A percentile compares a stretch with the other conserved stretches of the same genome.
Conservation (phyloP, 2,797 vertebrate species). For the Myripristis murdjan region DNA sequence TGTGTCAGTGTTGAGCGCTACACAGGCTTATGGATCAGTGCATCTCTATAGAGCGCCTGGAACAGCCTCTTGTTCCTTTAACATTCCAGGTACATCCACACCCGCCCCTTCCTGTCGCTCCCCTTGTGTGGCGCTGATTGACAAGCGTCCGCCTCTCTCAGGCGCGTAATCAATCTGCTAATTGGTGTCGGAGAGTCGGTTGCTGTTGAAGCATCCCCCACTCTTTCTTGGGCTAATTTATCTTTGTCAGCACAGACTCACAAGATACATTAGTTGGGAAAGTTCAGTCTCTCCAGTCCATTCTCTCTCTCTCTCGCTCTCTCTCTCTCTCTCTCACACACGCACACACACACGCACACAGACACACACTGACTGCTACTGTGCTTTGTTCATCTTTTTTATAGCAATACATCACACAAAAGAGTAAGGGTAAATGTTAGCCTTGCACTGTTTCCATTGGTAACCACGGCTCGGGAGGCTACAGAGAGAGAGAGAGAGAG, state of each 20-base stretch:
- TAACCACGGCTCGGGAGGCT: conserved; percentile 77
- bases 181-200: conserved; percentile 85
- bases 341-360: conserved; percentile 5
- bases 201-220: conserved; percentile 81
- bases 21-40: conserved; percentile 80
- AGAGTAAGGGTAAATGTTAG: conserved; percentile 82
- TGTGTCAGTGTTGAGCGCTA: conserved; percentile 73
- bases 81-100: conserved; percentile 85
- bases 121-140: conserved; percentile 82
- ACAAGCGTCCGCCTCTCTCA: conserved; percentile 85
- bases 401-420: conserved; percentile 82
- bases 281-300: conserved; percentile 71
- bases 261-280: conserved; percentile 79
- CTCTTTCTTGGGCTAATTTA: conserved; percentile 86
- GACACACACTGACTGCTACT: conserved; percentile 55
- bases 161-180: conserved; percentile 87
- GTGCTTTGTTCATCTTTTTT: conserved; percentile 70
- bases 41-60: conserved; percentile 76
- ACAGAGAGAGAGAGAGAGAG: too few species aligned
- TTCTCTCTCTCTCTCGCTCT: conserved; percentile 36
- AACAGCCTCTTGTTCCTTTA: conserved; percentile 82
- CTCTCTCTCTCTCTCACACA: conserved; percentile 29
- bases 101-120: conserved; percentile 82
- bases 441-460: conserved; percentile 84
- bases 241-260: conserved; percentile 81